Evolutionary conservation across 2,113 vertebrate genomes (phyloP), one percentile per base, ranked within the genome.

Genomic region (Tenrec ecaudatus): DNA sequence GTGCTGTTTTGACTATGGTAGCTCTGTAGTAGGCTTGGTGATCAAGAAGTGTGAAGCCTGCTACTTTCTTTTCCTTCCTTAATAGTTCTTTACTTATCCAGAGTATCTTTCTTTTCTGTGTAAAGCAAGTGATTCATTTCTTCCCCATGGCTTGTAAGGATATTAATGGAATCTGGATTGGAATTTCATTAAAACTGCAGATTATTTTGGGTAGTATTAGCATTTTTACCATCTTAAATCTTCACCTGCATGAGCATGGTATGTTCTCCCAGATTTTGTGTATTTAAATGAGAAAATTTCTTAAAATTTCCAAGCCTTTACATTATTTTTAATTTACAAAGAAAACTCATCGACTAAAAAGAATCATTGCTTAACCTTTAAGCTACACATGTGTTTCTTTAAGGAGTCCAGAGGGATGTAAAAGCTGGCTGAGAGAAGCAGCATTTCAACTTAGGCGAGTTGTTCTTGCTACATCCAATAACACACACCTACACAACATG

Each of bases 271-370:
- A 38, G 58, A 43, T 75, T 93, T 89, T 75, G 16, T 87, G 31
- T 77, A 57, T 40, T 71, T 29, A 82, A 91, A 17, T 7, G 19
- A 25, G 36, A 58, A 82, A 22, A 83, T 62, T 10, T 31, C 33
- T 69, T 80, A 64, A 78, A 91, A 84, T 43, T 17, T 38, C 6
- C 27, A 57, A 73, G 64, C 29, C 40, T 88, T 71, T 57, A 64
- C 40, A 10, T 33, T 75, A 31, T 36, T 73, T 85, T 79, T 69
- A 68, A 89, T 62, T 79, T 20, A 68, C 17, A 68, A 60, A 43
- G 38, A 89, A 88, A 89, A 20, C 12, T 69, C 16, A 36, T 64
- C 58, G 92, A 31, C 47, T 79, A 79, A 85, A 85, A 77, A 31
- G 4, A 53, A 64, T 15, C 16, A 14, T 12, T 53, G 27, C 84